Percentiles rank a stretch among this genome's conserved stretches.
Conservation (phyloP, 1,140 invertebrate genomes). For the Lanistes nyassanus region DNA sequence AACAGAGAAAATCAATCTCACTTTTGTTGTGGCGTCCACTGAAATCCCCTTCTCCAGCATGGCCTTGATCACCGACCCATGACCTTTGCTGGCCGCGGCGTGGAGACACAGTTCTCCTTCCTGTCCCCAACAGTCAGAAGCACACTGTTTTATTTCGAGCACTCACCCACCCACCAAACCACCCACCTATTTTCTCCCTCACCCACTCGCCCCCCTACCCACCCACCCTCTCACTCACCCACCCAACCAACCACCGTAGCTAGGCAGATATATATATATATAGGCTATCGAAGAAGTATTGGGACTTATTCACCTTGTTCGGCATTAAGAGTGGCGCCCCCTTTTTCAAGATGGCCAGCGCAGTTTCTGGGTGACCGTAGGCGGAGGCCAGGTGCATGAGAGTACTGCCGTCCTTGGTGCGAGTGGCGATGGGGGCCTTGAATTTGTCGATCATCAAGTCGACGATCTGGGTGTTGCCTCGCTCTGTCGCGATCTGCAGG, state of each 20-base stretch:
- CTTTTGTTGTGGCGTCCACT: conserved; percentile 94
- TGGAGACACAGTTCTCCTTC: conserved; percentile 69
- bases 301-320: conserved; percentile 83
- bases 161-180: no score
- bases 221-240: no score
- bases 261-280: no score
- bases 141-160: no score
- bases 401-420: conserved; percentile 88
- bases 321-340: conserved; percentile 99
- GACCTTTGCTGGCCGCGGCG: conserved; percentile 75
- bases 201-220: no score
- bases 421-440: conserved; percentile 80
- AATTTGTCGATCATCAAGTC: conserved; percentile 98
- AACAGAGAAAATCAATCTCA: conserved; percentile 59
- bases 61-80: conserved; percentile 97
- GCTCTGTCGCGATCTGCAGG: conserved; percentile 96
- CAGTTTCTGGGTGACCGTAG: conserved; percentile 97
- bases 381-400: conserved; percentile 96
- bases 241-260: no score
- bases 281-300: no score
- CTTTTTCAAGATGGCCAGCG: conserved; percentile 98
- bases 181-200: no score
- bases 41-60: conserved; percentile 94
- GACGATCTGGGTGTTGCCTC: conserved; percentile 94
- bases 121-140: conserved; percentile 38